Conservation (phyloP, 2,113 vertebrate species). For the Sapajus apella region DNA sequence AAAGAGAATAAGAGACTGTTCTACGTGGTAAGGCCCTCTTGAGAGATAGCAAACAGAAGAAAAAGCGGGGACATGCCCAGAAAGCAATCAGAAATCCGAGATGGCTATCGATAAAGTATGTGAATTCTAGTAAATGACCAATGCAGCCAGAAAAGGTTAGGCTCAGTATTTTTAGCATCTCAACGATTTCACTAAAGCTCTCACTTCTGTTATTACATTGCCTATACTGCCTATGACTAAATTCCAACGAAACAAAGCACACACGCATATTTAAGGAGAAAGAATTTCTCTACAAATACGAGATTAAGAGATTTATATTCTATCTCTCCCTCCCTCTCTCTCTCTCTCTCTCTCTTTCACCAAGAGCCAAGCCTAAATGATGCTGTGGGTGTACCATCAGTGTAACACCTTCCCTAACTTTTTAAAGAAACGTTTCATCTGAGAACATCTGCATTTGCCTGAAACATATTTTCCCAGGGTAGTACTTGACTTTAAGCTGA, state of each 20-base stretch:
- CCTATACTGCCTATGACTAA: background rate
- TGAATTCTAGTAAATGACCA: background rate
- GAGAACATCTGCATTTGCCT: constrained; percentile 11
- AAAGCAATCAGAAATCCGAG: background rate
- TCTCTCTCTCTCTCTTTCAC: background rate
- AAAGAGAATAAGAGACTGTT: background rate
- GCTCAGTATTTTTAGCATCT: background rate
- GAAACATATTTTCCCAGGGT: background rate
- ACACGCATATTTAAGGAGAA: background rate
- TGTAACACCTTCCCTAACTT: background rate
- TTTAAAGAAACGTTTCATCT: background rate
- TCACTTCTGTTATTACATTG: background rate
- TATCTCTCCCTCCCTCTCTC: background rate
- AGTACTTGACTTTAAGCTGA: constrained; percentile 40
- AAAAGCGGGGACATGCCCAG: background rate
- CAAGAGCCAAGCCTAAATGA: background rate
- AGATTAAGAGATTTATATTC: no score
- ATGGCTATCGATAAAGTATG: no score
- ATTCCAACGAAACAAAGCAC: background rate
- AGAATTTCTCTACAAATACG: no score
- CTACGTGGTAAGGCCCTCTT: background rate
- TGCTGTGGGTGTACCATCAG: no score
- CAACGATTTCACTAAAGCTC: background rate
- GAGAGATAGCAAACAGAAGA: background rate
- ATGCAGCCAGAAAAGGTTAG: background rate